Conservation (phyloP, 2,113 vertebrate species). For the Polypterus senegalus region DNA sequence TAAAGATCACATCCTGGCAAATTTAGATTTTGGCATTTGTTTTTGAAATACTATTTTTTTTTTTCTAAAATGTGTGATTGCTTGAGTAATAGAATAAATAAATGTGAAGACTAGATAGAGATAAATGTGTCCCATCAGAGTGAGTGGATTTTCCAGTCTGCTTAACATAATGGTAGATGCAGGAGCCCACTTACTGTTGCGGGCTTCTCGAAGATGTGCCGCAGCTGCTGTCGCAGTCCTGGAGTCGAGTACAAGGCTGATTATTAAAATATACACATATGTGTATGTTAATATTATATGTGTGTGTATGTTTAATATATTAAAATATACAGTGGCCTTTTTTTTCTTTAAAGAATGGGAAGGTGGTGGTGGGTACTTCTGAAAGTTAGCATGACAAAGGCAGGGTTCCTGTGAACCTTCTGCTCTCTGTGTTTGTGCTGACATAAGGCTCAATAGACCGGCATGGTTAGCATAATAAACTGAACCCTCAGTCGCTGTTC, state of each 20-base stretch:
- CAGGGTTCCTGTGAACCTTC: conserved; percentile 55
- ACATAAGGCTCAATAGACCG: conserved; percentile 38
- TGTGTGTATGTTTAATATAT: too few relatives aligned
- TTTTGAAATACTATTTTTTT: too few relatives aligned
- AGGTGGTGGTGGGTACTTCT: conserved; percentile 15
- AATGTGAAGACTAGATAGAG: too few relatives aligned
- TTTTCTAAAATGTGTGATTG: too few relatives aligned
- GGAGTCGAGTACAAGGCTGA: not conserved
- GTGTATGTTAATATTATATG: conserved; percentile 17
- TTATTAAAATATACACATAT: conserved; percentile 28
- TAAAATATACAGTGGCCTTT: not conserved
- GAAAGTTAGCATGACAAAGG: conserved; percentile 53
- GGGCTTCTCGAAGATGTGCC: conserved; percentile 35
- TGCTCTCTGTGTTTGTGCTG: conserved; percentile 38
- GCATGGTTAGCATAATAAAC: conserved; percentile 54
- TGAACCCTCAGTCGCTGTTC: conserved; percentile 26
- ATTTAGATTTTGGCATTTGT: too few relatives aligned
- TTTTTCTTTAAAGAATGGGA: conserved; percentile 15
- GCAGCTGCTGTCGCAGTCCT: conserved; percentile 8
- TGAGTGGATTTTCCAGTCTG: conserved; percentile 11
- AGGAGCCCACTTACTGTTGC: conserved; percentile 15
- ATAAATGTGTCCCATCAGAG: too few relatives aligned
- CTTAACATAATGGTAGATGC: conserved; percentile 22
- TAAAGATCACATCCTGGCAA: too few relatives aligned
- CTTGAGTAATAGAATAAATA: too few relatives aligned